phyloP scores from a whole-genome alignment of 2,113 vertebrate species.

The Crotalus horridus region DNA sequence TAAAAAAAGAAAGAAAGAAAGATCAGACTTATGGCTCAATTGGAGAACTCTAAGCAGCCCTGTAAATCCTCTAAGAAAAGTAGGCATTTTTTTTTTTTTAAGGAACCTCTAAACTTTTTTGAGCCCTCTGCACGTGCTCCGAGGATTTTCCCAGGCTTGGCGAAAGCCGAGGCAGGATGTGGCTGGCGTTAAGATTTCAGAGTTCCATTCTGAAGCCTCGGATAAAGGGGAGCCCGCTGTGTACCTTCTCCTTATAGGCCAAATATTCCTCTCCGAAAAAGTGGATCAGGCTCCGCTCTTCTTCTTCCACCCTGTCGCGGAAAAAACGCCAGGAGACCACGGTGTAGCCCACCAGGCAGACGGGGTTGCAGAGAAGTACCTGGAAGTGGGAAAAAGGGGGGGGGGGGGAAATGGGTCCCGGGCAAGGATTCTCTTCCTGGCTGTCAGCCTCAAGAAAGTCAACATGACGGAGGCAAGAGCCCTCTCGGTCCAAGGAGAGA shows the following conservation, averaged over 20 bases:
- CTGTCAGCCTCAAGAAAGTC: too few species aligned
- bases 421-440: too few species aligned
- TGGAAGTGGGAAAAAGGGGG: constrained; percentile 47
- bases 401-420: accelerated
- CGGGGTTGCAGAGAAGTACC: constrained; percentile 91
- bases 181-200: neutral
- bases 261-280: constrained; percentile 96
- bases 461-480: neutral
- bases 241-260: constrained; percentile 88
- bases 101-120: constrained; percentile 5
- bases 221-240: constrained; percentile 92
- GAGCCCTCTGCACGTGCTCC: constrained; percentile 48
- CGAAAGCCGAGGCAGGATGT: neutral
- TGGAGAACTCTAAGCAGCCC: neutral
- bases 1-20: neutral
- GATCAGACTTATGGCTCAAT: neutral
- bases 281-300: constrained; percentile 90
- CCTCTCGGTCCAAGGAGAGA: neutral
- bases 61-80: constrained; percentile 26
- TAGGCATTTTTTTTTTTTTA: neutral
- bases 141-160: neutral
- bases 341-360: constrained; percentile 86
- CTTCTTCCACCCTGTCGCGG: constrained; percentile 91
- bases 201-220: constrained; percentile 86
- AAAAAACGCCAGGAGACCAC: constrained; percentile 96